These are phyloP conservation scores for Sula dactylatra DNA, from an alignment of 2,113 vertebrate species.

Conservation along the genomic window DNA sequence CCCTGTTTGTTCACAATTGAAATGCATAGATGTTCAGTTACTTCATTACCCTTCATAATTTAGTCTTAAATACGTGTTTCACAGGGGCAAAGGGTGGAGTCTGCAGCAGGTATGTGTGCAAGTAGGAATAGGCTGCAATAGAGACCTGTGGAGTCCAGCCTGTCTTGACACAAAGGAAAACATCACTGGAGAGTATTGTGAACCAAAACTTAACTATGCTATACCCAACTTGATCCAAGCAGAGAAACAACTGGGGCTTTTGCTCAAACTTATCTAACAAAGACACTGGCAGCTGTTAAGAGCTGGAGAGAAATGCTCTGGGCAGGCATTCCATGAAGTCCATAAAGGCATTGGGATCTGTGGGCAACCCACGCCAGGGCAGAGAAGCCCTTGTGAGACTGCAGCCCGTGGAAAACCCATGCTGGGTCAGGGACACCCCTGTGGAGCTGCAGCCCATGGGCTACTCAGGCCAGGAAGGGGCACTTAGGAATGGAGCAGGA, in stretches of 20 bases:
- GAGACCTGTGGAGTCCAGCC: neutral
- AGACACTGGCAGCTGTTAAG: neutral
- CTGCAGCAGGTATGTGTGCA: neutral
- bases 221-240: neutral
- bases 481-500: neutral
- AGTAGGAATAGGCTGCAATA: neutral
- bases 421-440: too few relatives aligned
- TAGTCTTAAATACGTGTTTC: neutral
- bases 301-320: neutral
- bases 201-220: neutral
- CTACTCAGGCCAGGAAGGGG: neutral
- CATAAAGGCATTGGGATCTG: neutral
- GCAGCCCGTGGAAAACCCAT: too few relatives aligned
- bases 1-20: neutral
- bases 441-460: too few relatives aligned
- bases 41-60: neutral
- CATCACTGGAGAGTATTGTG: neutral
- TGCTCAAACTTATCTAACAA: neutral
- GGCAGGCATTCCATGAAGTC: neutral
- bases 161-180: neutral
- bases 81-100: neutral
- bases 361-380: too few relatives aligned
- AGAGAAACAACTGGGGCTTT: neutral
- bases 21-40: neutral
- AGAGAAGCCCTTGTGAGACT: neutral